These are phyloP conservation scores for Buathra laborator DNA, from an alignment of 2,888 invertebrate genomes.

Conservation along the genomic window DNA sequence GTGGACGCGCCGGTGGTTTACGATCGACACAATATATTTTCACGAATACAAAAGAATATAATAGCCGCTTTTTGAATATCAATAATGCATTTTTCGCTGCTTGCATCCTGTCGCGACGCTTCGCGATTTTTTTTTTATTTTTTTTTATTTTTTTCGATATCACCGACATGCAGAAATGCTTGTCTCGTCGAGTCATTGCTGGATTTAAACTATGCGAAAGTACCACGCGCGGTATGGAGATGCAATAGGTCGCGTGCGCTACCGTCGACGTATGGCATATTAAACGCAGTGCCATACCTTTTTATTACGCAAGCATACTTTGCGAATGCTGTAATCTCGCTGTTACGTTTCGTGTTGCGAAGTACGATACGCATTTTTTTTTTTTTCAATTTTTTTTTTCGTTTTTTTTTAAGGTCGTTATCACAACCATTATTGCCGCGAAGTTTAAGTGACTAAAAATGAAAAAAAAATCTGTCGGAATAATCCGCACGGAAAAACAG, in stretches of 20 bases:
- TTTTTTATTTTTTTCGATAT: constrained; percentile 9
- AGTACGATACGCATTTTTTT: not conserved
- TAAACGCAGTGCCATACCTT: constrained; percentile 18
- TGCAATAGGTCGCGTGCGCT: constrained; percentile 10
- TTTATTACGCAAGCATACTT: constrained; percentile 22
- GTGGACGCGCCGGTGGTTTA: too few species aligned
- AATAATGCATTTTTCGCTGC: not conserved
- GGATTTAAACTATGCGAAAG: constrained; percentile 51
- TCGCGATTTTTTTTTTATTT: too few species aligned
- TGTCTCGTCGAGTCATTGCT: constrained; percentile 51
- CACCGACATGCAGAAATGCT: constrained; percentile 45
- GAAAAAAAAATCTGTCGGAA: too few species aligned
- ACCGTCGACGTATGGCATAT: constrained; percentile 20
- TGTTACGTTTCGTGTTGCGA: not conserved
- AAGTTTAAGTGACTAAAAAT: not conserved
- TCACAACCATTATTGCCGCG: not conserved
- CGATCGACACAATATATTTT: not conserved
- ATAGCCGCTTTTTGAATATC: not conserved
- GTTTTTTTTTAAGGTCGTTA: too few species aligned
- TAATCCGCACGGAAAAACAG: too few species aligned
- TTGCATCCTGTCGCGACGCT: not conserved
- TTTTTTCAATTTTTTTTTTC: too few species aligned
- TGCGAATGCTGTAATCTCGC: constrained; percentile 9
- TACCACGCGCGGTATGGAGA: constrained; percentile 1
- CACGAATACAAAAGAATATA: not conserved